Conservation (phyloP, 2,113 vertebrate genomes). For the Camarhynchus parvulus region DNA sequence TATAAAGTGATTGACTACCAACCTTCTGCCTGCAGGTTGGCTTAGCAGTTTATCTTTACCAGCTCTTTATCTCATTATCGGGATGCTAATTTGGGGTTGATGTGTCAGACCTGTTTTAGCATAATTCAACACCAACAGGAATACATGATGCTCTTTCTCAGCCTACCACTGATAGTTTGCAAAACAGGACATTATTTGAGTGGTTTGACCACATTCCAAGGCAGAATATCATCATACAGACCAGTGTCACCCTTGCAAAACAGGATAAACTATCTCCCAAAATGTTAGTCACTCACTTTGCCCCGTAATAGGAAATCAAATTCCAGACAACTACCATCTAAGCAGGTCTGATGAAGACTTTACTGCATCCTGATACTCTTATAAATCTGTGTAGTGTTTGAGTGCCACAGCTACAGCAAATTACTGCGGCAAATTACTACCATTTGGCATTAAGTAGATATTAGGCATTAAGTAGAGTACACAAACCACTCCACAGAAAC, state of each 20-base stretch:
- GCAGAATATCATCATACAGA: not conserved
- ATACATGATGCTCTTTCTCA: not conserved
- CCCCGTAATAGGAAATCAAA: not conserved
- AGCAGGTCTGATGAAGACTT: not conserved
- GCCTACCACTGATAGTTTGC: not conserved
- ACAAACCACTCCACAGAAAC: not conserved
- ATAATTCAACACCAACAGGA: not conserved
- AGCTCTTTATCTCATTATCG: not conserved
- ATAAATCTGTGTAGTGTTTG: not conserved
- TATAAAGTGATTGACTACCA: not conserved
- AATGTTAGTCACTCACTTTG: not conserved
- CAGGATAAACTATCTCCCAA: not conserved
- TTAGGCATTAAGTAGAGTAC: not conserved
- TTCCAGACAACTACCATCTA: not conserved
- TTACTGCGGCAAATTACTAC: not conserved
- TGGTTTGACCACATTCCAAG: not conserved
- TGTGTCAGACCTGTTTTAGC: not conserved
- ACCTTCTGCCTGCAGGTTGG: not conserved
- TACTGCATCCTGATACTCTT: not conserved
- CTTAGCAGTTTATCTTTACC: not conserved
- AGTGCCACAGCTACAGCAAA: not conserved
- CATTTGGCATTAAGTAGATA: no score
- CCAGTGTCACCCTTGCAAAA: not conserved
- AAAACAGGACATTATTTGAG: not conserved
- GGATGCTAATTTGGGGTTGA: not conserved